phyloP scores from a whole-genome alignment of 2,888 invertebrate genomes.

The Carterocephalus palaemon region DNA sequence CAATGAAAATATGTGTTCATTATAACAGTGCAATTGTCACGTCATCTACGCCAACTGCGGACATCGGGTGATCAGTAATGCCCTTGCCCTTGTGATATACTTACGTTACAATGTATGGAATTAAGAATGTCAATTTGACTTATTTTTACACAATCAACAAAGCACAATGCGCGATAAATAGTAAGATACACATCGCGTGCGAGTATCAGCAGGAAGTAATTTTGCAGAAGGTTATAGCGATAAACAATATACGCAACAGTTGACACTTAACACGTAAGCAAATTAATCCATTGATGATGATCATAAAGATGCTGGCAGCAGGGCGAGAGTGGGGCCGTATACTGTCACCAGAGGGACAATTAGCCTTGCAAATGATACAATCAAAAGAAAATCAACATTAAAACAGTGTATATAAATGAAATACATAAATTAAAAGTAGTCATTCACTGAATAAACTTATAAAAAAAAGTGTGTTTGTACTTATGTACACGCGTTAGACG shows the following conservation, averaged over 20 bases:
- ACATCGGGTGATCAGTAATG: constrained; percentile 21
- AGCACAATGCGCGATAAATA: constrained; percentile 25
- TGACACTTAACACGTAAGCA: constrained; percentile 38
- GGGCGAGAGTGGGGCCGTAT: too few species aligned
- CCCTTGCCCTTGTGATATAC: constrained; percentile 27
- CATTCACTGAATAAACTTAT: too few species aligned
- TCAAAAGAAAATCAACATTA: not conserved
- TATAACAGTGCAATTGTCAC: constrained; percentile 9
- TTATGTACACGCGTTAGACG: too few species aligned
- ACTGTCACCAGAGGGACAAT: not conserved
- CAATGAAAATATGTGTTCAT: not conserved
- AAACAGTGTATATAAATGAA: too few species aligned
- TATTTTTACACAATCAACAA: constrained; percentile 30
- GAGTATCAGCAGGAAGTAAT: constrained; percentile 70
- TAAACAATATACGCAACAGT: constrained; percentile 45
- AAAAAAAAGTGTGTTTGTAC: too few species aligned
- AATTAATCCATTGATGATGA: constrained; percentile 31
- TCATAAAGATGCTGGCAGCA: constrained; percentile 7
- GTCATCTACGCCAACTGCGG: constrained; percentile 9
- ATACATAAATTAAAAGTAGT: too few species aligned
- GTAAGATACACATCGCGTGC: constrained; percentile 39
- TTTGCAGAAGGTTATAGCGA: constrained; percentile 69
- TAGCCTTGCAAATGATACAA: not conserved
- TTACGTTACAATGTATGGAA: constrained; percentile 11
- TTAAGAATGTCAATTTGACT: constrained; percentile 23